phyloP scores from a whole-genome alignment of 2,113 vertebrate genomes.

The Halichoerus grypus region DNA sequence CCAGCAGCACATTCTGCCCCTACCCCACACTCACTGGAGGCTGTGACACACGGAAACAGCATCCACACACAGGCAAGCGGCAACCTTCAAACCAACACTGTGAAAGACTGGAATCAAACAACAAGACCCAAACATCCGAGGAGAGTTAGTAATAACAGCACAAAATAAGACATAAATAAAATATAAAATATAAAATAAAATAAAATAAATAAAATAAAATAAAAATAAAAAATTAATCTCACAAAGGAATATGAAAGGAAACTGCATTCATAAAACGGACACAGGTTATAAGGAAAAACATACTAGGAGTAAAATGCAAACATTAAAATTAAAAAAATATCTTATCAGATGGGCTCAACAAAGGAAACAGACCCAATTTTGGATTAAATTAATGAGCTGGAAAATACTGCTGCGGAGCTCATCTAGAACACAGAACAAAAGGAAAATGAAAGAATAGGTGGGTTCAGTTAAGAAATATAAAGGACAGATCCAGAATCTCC shows the following conservation, averaged over 20 bases:
- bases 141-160: background rate
- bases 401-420: background rate
- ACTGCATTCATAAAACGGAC: background rate
- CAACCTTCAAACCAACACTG: background rate
- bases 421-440: background rate
- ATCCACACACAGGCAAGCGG: background rate
- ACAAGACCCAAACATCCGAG: background rate
- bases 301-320: background rate
- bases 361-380: background rate
- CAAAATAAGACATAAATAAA: constrained; percentile 3
- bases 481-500: background rate
- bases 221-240: background rate
- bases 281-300: background rate
- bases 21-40: background rate
- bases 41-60: background rate
- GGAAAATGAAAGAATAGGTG: background rate
- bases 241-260: constrained; percentile 21
- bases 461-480: background rate
- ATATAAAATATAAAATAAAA: background rate
- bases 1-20: background rate
- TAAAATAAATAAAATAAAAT: constrained; percentile 19
- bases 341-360: background rate
- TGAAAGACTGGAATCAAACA: background rate
- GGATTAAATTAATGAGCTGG: background rate
- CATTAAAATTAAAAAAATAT: background rate